Percentiles rank a stretch among this genome's conserved stretches.
Conservation (phyloP, 2,797 vertebrate species). For the Spinus olivaceus region DNA sequence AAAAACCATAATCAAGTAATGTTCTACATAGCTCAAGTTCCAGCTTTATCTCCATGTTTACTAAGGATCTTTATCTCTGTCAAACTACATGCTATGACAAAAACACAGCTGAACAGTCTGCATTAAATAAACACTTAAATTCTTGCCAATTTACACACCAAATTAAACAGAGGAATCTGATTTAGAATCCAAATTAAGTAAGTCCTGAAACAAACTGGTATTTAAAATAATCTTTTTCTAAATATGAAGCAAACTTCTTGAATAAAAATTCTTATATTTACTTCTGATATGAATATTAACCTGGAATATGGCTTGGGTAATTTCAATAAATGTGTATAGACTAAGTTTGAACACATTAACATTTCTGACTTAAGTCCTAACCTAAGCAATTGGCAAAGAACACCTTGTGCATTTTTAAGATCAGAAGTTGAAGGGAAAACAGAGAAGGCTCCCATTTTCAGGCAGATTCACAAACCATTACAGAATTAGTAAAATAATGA, state of each 20-base stretch:
- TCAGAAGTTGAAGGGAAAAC: background rate
- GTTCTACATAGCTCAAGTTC: background rate
- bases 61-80: background rate
- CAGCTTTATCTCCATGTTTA: conserved; percentile 4
- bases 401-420: background rate
- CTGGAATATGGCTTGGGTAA: background rate
- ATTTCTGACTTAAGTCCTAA: background rate
- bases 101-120: background rate
- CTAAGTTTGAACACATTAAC: background rate
- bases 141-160: background rate
- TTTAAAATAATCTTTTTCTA: background rate
- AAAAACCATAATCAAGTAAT: background rate
- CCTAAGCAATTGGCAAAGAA: background rate
- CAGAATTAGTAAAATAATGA: background rate
- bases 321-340: background rate
- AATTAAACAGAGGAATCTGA: background rate
- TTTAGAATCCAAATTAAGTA: background rate
- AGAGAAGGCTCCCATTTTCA: background rate
- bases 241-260: background rate
- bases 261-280: background rate
- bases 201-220: background rate
- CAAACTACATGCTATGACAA: background rate
- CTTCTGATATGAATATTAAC: background rate
- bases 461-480: background rate
- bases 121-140: background rate